phyloP scores from a whole-genome alignment of 1,140 invertebrate genomes.

The Helicoverpa armigera region DNA sequence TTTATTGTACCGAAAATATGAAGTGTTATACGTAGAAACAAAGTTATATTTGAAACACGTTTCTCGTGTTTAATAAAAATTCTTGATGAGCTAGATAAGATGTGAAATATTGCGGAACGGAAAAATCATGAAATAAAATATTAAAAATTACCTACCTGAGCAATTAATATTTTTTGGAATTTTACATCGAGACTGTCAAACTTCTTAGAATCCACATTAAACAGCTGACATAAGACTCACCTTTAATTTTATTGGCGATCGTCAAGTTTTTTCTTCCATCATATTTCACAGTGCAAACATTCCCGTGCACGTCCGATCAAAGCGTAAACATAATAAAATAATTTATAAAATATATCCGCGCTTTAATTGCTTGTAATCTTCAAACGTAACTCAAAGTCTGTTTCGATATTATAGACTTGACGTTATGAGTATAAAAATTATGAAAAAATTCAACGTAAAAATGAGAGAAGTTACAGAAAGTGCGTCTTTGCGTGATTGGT shows the following conservation, averaged over 20 bases:
- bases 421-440: conserved; percentile 38
- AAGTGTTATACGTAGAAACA: background rate
- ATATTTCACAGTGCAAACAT: conserved; percentile 13
- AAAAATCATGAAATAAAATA: background rate
- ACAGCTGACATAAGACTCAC: background rate
- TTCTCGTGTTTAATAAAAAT: too few species aligned
- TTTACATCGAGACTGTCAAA: background rate
- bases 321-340: conserved; percentile 25
- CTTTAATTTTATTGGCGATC: background rate
- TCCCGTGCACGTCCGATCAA: background rate
- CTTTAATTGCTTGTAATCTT: conserved; percentile 6
- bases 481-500: conserved; percentile 22
- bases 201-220: background rate
- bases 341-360: background rate
- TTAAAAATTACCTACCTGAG: background rate
- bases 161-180: background rate
- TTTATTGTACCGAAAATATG: conserved; percentile 1
- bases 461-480: conserved; percentile 14
- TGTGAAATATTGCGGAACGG: background rate
- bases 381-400: conserved; percentile 41
- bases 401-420: background rate
- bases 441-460: conserved; percentile 32
- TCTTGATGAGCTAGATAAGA: too few species aligned
- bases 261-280: background rate
- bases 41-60: background rate